These are phyloP conservation scores for Nemoura dubitans DNA, from an alignment of 2,888 invertebrate species.

Conservation along the genomic window DNA sequence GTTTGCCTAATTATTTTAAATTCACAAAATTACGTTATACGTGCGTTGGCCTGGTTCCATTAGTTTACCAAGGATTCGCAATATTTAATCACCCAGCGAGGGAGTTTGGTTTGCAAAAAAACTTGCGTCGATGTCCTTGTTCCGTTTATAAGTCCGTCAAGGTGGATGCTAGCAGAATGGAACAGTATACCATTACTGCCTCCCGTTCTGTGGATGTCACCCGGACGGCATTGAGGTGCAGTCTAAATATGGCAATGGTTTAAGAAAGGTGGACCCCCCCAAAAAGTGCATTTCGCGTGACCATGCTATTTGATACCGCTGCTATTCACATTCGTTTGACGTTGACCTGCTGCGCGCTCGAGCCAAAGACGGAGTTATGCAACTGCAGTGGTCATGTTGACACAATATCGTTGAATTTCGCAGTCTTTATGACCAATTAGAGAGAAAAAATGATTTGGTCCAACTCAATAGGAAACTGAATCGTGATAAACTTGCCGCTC, in stretches of 20 bases:
- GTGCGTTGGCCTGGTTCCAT: conserved; percentile 40
- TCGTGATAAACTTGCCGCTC: neutral
- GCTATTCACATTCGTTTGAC: neutral
- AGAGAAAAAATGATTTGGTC: neutral
- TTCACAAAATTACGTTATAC: neutral
- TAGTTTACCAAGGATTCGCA: conserved; percentile 38
- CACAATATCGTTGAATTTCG: neutral
- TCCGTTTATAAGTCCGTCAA: conserved; percentile 27
- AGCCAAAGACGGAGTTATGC: neutral
- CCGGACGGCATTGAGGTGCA: conserved; percentile 10
- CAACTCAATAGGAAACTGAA: neutral
- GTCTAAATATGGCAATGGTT: conserved; percentile 21
- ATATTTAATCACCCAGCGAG: conserved; percentile 36
- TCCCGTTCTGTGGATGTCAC: conserved; percentile 19
- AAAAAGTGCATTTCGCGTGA: neutral
- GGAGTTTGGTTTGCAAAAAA: conserved; percentile 36
- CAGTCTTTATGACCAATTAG: neutral
- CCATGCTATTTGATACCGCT: neutral
- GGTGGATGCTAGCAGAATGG: neutral
- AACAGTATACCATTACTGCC: neutral
- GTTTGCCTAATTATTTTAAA: neutral
- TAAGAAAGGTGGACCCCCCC: neutral
- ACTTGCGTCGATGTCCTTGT: conserved; percentile 32
- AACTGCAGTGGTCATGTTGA: neutral
- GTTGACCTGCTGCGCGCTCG: neutral